Base-by-base conservation (phyloP, 2,113 vertebrate species). In the Tyto alba region DNA sequence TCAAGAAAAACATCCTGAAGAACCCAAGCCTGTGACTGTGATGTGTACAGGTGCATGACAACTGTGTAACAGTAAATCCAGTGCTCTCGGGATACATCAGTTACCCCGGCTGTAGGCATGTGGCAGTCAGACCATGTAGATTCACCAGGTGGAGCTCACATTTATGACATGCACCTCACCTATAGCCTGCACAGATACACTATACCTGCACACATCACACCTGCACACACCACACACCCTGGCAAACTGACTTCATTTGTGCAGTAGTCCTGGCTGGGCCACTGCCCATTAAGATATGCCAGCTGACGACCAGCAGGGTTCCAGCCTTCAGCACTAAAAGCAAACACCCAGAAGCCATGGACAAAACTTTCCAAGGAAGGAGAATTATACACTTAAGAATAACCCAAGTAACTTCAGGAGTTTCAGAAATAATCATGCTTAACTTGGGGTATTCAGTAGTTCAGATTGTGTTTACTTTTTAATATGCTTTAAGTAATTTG, bases 111-210 rank as follows among this genome's bases (percentile, higher is more conserved):
- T 60, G 16, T 5, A 68, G 25, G 29, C 59, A 83, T 14, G 18
- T 0, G 2, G 57, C 12, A 64, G 22, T 34, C 30, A 27, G n/a
- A 56, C 14, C 13, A 25, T 0, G 2, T 5, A 43, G 41, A 77
- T 80, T 68, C 17, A 66, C 22, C 21, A 71, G 14, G 40, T 56
- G 14, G 53, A 67, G 41, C 27, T 83, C 8, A 66, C 18, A 56
- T 30, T 69, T 40, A 32, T 5, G 5, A 66, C 27, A 57, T 62
- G 21, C 32, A 53, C 22, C 60, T 71, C 30, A 15, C 21, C 30
- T 34, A 7, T 25, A 15, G 67, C 57, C 41, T 32, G 26, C 64
- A 45, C 50, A 90, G 78, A 78, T 14, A 36, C 13, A 23, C 19
- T 25, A 2, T 16, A 50, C 11, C 32, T 64, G 34, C 12, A 47